These are phyloP conservation scores for Meleagris gallopavo DNA, from an alignment of 2,113 vertebrate species.

Conservation along the genomic window DNA sequence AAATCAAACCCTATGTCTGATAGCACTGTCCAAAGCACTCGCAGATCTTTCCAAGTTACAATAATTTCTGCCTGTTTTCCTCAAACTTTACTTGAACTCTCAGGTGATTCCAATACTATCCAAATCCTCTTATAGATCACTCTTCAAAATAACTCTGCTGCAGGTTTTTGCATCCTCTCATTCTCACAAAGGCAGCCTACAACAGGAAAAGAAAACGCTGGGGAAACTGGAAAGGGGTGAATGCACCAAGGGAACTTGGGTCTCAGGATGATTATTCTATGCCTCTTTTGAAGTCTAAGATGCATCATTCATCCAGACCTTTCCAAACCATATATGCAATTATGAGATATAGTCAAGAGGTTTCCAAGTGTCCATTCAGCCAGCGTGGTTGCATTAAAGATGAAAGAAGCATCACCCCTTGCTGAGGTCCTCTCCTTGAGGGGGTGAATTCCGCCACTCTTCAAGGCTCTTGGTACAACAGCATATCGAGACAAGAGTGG, in stretches of 20 bases:
- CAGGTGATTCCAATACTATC: not conserved
- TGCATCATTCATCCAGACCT: not conserved
- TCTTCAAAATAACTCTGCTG: not conserved
- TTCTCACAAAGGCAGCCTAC: not conserved
- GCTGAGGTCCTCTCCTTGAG: not conserved
- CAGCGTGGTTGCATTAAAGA: not conserved
- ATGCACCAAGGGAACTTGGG: not conserved
- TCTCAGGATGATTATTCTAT: not conserved
- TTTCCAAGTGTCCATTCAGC: not conserved
- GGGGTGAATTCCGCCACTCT: not conserved
- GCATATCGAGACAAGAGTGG: not conserved
- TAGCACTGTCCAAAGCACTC: not conserved
- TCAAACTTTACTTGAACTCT: not conserved
- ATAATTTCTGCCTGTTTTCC: not conserved
- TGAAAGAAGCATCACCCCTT: not conserved
- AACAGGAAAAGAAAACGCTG: not conserved
- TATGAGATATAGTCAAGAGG: accelerated
- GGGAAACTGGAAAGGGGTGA: not conserved
- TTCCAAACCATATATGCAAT: not conserved
- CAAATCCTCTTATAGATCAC: not conserved
- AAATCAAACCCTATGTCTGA: not conserved
- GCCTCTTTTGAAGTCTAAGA: not conserved
- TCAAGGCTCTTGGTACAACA: not conserved
- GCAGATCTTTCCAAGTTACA: not conserved
- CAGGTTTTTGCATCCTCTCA: not conserved